phyloP scores from a whole-genome alignment of 1,140 invertebrate species.

The Caenorhabditis inopinata region DNA sequence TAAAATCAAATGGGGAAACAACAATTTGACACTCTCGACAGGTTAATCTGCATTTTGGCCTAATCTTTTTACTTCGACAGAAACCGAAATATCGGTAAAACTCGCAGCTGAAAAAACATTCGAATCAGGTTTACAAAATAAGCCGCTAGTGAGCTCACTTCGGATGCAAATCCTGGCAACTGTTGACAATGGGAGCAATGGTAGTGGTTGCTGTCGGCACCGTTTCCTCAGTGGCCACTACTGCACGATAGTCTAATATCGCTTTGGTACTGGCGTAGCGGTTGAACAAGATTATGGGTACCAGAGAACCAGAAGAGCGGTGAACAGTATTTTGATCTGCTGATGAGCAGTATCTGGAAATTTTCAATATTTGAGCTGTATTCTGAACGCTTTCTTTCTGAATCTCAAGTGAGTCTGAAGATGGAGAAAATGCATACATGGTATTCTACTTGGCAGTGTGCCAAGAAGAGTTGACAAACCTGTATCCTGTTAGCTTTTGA shows the following conservation, averaged over 20 bases:
- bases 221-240: background rate
- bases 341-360: background rate
- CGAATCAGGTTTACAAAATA: background rate
- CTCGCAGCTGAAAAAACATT: slow-evolving; percentile 1
- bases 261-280: slow-evolving; percentile 19
- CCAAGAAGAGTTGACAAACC: background rate
- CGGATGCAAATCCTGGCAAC: slow-evolving; percentile 25
- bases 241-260: background rate
- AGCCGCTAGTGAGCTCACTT: background rate
- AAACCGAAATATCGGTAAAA: background rate
- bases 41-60: background rate
- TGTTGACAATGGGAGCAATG: background rate
- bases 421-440: too few species aligned
- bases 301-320: background rate
- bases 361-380: too few species aligned
- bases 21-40: background rate
- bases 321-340: background rate
- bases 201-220: background rate
- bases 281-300: slow-evolving; percentile 7
- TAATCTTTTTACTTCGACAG: slow-evolving; percentile 8
- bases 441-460: too few species aligned
- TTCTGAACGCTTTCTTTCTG: too few species aligned
- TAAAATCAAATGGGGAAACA: background rate
- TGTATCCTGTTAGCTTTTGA: slow-evolving; percentile 31
- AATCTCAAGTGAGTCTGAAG: too few species aligned